Conservation (phyloP, 2,113 vertebrate species). For the Vidua chalybeata region DNA sequence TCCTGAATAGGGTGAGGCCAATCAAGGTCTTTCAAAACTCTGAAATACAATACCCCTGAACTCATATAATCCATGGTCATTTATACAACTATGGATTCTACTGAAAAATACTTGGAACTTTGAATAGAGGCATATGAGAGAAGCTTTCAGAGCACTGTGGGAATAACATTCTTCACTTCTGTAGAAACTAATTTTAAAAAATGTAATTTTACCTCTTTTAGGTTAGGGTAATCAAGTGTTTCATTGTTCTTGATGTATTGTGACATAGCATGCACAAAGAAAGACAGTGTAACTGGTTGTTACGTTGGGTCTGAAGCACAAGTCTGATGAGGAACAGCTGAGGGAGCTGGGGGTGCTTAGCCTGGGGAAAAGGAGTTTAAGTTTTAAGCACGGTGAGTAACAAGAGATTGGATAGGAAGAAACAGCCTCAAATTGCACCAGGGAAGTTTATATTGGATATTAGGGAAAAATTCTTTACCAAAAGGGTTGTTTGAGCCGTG, state of each 20-base stretch:
- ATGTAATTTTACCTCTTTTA: background rate
- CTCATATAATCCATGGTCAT: background rate
- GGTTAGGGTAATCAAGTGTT: background rate
- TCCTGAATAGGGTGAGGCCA: background rate
- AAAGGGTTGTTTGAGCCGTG: background rate
- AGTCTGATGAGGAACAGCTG: background rate
- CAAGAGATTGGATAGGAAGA: background rate
- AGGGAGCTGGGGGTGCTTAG: background rate
- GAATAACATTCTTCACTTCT: background rate
- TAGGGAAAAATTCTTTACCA: background rate
- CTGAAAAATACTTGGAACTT: background rate
- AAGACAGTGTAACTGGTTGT: background rate
- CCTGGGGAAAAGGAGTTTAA: background rate
- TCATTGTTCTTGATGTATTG: background rate
- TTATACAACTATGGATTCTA: background rate
- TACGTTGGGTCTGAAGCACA: background rate
- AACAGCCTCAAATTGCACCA: background rate
- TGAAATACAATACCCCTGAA: background rate
- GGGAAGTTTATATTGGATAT: background rate
- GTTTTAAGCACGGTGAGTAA: background rate
- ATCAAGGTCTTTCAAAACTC: background rate
- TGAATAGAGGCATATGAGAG: background rate
- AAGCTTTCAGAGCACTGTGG: background rate
- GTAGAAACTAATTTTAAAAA: background rate
- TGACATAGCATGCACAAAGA: background rate